Percentiles rank a stretch among this genome's conserved stretches.
Evolutionary conservation across 1,140 invertebrate species (phyloP).

Genomic region (Nautilus pompilius): DNA sequence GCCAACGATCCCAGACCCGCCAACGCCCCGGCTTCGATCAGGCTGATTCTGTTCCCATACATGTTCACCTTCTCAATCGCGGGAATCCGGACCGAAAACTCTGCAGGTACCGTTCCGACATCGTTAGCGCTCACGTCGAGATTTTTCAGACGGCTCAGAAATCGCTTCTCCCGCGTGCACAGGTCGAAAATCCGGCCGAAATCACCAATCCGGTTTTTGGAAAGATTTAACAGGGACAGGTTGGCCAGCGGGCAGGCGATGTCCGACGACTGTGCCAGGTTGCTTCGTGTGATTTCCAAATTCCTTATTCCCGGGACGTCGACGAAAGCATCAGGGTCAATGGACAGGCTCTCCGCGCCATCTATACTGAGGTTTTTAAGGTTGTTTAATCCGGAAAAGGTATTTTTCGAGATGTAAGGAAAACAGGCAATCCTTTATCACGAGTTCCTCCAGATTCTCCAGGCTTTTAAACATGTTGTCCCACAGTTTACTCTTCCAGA

Average conservation of each 20-base stretch:
- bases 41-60: slow-evolving; percentile 16
- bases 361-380: slow-evolving; percentile 17
- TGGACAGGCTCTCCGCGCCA: slow-evolving; percentile 7
- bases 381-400: slow-evolving; percentile 14
- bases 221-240: slow-evolving; percentile 7
- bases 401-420: not conserved
- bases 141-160: slow-evolving; percentile 6
- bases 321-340: slow-evolving; percentile 11
- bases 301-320: slow-evolving; percentile 6
- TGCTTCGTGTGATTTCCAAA: slow-evolving; percentile 16
- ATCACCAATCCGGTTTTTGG: slow-evolving; percentile 13
- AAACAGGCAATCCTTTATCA: not conserved
- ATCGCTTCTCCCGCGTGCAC: not conserved
- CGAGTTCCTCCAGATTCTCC: not conserved
- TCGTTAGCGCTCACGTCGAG: slow-evolving; percentile 20
- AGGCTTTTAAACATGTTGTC: not conserved
- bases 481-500: not conserved
- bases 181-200: slow-evolving; percentile 7
- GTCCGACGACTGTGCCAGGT: slow-evolving; percentile 8
- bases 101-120: slow-evolving; percentile 8
- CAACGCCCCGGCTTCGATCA: not conserved
- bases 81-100: slow-evolving; percentile 12
- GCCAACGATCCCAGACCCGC: slow-evolving; percentile 4
- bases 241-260: no score
- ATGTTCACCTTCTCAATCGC: slow-evolving; percentile 11